A percentile compares a stretch with the other conserved stretches of the same genome.
phyloP scores from a whole-genome alignment of 53 echinoderm and acorn worm genomes.

The Glandiceps talaboti region DNA sequence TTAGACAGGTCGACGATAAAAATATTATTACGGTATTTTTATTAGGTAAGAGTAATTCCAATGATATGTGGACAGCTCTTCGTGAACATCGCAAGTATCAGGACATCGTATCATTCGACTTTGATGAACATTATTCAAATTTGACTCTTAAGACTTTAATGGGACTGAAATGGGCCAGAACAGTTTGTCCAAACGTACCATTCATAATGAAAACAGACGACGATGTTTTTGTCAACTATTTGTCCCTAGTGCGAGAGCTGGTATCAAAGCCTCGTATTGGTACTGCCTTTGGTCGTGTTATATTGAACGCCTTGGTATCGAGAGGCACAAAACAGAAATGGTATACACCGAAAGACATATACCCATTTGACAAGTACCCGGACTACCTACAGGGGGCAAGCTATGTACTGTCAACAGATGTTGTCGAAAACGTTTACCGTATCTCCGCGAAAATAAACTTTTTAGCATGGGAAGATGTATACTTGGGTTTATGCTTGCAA shows the following conservation, averaged over 20 bases:
- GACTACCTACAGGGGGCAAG: slow-evolving; percentile 23
- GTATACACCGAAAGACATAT: slow-evolving; percentile 17
- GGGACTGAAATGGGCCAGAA: slow-evolving; percentile 73
- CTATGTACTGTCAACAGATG: slow-evolving; percentile 30
- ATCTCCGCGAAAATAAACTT: slow-evolving; percentile 10
- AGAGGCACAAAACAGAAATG: slow-evolving; percentile 10
- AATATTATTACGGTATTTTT: slow-evolving; percentile 18
- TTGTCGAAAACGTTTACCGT: slow-evolving; percentile 13
- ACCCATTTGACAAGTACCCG: slow-evolving; percentile 19
- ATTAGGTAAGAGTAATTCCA: slow-evolving; percentile 11
- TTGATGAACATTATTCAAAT: slow-evolving; percentile 56
- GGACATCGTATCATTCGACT: slow-evolving; percentile 47
- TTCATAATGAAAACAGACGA: slow-evolving; percentile 80
- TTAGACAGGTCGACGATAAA: neutral
- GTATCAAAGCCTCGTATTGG: neutral
- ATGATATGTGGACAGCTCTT: slow-evolving; percentile 18
- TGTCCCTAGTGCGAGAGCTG: neutral
- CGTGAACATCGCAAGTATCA: slow-evolving; percentile 41
- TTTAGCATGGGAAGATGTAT: slow-evolving; percentile 27
- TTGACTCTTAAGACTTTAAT: slow-evolving; percentile 58
- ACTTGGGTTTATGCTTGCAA: slow-evolving; percentile 24
- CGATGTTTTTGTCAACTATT: slow-evolving; percentile 42
- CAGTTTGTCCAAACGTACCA: slow-evolving; percentile 37
- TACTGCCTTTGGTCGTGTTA: slow-evolving; percentile 17
- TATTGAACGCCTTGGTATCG: slow-evolving; percentile 1